Conservation (phyloP, 2,113 vertebrate genomes). For the Vombatus ursinus region DNA sequence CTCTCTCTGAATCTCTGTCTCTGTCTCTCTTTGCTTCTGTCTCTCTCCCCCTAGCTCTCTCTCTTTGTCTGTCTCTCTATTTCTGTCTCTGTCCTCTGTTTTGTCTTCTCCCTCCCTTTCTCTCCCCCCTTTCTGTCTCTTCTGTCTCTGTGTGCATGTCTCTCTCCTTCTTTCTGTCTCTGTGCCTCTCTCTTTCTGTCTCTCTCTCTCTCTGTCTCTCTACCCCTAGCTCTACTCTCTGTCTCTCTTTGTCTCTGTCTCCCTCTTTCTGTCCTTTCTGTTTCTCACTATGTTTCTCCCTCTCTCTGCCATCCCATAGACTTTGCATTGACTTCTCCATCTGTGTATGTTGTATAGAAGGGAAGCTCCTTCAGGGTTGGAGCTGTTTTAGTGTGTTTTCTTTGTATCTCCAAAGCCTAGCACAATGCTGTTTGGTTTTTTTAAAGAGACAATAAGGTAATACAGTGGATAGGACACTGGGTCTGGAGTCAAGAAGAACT, state of each 20-base stretch:
- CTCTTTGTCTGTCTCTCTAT: not conserved
- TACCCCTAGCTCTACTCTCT: not conserved
- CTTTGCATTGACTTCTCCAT: not conserved
- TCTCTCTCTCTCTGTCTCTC: not conserved
- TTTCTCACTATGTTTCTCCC: not conserved
- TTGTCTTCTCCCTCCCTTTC: no score
- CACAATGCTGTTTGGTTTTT: not conserved
- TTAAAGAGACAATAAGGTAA: not conserved
- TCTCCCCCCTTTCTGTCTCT: no score
- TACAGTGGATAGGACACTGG: not conserved
- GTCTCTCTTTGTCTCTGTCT: not conserved
- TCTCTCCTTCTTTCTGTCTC: not conserved
- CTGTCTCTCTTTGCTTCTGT: no score
- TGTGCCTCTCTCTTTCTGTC: no score
- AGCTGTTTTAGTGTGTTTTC: not conserved
- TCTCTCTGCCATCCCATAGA: not conserved
- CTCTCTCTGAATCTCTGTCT: not conserved
- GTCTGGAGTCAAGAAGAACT: not conserved
- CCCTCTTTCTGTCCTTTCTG: no score
- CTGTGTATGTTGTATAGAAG: not conserved
- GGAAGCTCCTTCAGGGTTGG: not conserved
- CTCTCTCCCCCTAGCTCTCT: no score
- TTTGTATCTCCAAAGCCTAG: not conserved
- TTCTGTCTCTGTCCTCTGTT: no score
- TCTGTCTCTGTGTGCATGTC: no score